Percentiles rank a stretch among this genome's conserved stretches.
Conservation (phyloP, 2,797 vertebrate species). For the Lepilemur septentrionalis region DNA sequence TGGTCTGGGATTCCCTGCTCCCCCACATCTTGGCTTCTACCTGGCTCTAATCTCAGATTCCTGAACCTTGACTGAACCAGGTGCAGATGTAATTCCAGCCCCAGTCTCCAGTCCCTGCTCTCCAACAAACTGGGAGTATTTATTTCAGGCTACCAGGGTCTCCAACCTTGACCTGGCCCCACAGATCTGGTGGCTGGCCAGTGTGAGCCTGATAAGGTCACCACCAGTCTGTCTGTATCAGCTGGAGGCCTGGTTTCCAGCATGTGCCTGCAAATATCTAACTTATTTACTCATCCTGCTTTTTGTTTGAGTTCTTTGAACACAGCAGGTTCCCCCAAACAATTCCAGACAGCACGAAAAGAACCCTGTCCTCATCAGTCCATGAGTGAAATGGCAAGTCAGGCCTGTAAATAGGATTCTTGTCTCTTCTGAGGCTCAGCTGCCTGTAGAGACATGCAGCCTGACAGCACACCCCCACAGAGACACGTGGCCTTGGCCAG, state of each 20-base stretch:
- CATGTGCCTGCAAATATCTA: constrained; percentile 30
- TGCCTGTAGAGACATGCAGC: constrained; percentile 22
- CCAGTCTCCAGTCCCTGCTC: background rate
- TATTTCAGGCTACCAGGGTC: constrained; percentile 28
- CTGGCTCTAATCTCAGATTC: constrained; percentile 56
- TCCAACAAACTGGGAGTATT: constrained; percentile 18
- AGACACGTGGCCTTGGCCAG: background rate
- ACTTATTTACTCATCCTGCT: constrained; percentile 34
- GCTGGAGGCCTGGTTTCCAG: constrained; percentile 10
- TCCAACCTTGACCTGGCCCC: constrained; percentile 7
- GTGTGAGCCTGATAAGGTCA: background rate
- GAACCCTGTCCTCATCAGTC: constrained; percentile 5
- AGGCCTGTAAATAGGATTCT: constrained; percentile 45
- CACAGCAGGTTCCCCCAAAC: constrained; percentile 30
- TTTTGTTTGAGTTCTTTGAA: constrained; percentile 62
- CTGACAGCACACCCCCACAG: background rate
- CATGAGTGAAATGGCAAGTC: constrained; percentile 42
- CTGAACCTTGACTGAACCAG: constrained; percentile 41
- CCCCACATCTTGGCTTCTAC: constrained; percentile 25
- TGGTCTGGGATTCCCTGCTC: background rate
- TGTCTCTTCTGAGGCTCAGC: background rate
- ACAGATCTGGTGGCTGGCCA: background rate
- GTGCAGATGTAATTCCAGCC: constrained; percentile 37
- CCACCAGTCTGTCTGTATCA: background rate
- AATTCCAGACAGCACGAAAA: constrained; percentile 42